Evolutionary conservation across 1,140 invertebrate genomes (phyloP), one percentile per base, ranked within the genome.

Genomic region (Cyrtorhinus lividipennis): DNA sequence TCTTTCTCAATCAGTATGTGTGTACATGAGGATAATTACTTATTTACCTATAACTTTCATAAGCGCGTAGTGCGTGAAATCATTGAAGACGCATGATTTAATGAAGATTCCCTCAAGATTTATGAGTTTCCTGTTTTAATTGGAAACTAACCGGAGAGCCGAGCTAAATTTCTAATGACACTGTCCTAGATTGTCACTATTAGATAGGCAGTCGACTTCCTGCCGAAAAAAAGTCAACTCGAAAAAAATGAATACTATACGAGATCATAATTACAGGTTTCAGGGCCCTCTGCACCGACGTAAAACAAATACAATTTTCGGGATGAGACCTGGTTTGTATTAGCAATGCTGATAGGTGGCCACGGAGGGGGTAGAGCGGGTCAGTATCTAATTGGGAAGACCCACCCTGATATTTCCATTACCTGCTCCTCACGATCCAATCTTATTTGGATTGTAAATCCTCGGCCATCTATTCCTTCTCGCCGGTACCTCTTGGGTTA

Each of bases 391-490:
- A 53, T 53, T 53, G 48, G 58, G 26, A 59, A 59, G 58, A 59
- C 58, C 58, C 58, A 27, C 58, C 58, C 27, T 59, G 58, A 59
- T 59, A 59, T 59, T 59, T 59, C 58, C 58, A 59, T 59, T 30
- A 59, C 58, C 48, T 53, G 58, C 10, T 12, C 58, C 58, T 59
- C 58, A 59, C 58, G 58, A 59, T 59, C 58, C 58, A 59, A 59
- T 59, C 58, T 30, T 59, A 59, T 59, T 59, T 59, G 58, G 58
- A 59, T 59, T 59, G 58, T 59, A 59, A 59, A 59, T 59, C 58
- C 58, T 24, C 25, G 18, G 48, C 8, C 8, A 12, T 20, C 48
- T 53, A 15, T 53, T 53, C 48, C 48, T 12, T 53, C 30, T 53
- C 18, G 48, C 3, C 18, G 48, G 48, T 10, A 20, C 10, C 48